phyloP scores from a whole-genome alignment of 2,113 vertebrate genomes.

The Varanus salvator region DNA sequence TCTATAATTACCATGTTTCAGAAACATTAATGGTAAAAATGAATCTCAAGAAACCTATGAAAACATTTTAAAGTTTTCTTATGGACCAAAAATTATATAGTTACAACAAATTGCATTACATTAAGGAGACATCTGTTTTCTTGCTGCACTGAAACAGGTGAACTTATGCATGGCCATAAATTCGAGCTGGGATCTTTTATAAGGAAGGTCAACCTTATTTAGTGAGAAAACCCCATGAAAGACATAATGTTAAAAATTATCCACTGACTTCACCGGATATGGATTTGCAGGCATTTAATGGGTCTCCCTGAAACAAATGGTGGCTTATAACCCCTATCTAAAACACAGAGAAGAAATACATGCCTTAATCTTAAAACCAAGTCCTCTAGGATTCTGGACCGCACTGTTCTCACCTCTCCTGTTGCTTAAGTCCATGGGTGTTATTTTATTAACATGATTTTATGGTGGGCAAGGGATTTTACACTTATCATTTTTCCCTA shows the following conservation, averaged over 20 bases:
- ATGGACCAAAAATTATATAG: background rate
- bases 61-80: background rate
- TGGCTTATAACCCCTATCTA: background rate
- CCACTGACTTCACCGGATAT: background rate
- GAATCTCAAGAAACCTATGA: background rate
- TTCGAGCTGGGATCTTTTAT: background rate
- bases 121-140: background rate
- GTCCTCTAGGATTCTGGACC: background rate
- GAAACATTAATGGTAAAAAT: background rate
- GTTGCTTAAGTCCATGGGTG: background rate
- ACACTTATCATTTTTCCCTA: background rate
- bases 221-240: background rate
- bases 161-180: background rate
- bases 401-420: too few relatives aligned
- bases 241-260: background rate
- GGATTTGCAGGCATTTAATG: too few relatives aligned
- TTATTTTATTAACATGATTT: background rate
- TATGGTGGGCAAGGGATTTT: background rate
- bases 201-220: background rate
- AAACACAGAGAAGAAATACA: too few relatives aligned
- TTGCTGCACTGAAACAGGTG: background rate
- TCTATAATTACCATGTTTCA: background rate
- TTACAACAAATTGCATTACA: background rate
- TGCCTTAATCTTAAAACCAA: background rate
- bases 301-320: background rate